A percentile compares a stretch with the other conserved stretches of the same genome.
Evolutionary conservation across 2,888 invertebrate species (phyloP).

Genomic region (Odontothrips loti): DNA sequence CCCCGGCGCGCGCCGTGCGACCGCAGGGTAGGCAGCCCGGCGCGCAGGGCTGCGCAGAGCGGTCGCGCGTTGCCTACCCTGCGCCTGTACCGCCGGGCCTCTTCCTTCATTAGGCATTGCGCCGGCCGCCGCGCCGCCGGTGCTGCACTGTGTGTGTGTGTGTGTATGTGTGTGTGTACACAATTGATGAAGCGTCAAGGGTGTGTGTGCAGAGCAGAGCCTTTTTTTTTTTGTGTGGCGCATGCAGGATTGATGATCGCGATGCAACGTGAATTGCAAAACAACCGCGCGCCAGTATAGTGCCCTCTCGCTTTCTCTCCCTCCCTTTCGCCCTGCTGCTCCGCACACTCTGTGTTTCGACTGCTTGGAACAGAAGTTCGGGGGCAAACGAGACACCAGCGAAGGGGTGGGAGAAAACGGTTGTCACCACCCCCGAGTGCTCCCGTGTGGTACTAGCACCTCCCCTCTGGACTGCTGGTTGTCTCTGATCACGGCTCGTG

Average conservation of each 20-base stretch:
- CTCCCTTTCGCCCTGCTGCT: not conserved
- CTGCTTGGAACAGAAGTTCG: not conserved
- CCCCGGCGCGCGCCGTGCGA: not conserved
- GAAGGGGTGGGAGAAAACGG: not conserved
- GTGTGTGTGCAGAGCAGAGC: not conserved
- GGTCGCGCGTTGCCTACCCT: too few species aligned
- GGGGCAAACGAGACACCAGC: not conserved
- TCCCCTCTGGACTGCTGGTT: too few species aligned
- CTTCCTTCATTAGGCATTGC: too few species aligned
- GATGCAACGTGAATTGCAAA: not conserved
- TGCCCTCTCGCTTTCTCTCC: not conserved
- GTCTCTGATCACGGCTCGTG: not conserved
- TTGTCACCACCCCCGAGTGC: not conserved
- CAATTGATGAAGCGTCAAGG: not conserved
- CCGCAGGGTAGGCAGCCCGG: too few species aligned
- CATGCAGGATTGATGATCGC: slow-evolving; percentile 13
- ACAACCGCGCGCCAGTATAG: not conserved
- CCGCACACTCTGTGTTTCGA: not conserved
- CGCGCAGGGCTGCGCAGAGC: too few species aligned
- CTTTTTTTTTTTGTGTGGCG: slow-evolving; percentile 3
- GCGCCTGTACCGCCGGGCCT: too few species aligned
- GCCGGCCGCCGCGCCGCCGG: too few species aligned
- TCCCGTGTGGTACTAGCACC: too few species aligned
- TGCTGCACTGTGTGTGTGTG: too few species aligned
- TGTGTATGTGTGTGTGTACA: not conserved